Conservation (phyloP, 2,113 vertebrate species). For the Motacilla tschutschensis region DNA sequence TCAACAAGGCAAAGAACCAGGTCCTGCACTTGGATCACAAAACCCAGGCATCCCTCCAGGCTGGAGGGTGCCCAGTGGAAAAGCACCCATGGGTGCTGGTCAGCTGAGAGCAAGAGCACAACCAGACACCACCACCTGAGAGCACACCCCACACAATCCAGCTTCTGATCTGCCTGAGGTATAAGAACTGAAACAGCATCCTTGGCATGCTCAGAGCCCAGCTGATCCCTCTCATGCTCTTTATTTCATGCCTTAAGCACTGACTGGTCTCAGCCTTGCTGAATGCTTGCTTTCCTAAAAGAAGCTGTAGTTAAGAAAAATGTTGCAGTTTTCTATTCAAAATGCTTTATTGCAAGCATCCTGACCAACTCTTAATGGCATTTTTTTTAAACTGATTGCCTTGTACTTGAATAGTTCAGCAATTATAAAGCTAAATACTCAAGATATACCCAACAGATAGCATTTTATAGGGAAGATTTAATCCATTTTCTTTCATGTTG, state of each 20-base stretch:
- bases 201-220: background rate
- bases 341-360: background rate
- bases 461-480: background rate
- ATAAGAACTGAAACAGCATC: fast-evolving
- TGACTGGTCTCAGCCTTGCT: background rate
- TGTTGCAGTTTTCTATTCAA: background rate
- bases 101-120: background rate
- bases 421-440: background rate
- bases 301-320: background rate
- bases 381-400: background rate
- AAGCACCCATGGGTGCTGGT: background rate
- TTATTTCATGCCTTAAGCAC: background rate
- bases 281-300: background rate
- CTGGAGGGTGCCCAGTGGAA: background rate
- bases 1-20: background rate
- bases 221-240: background rate
- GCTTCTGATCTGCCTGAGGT: background rate
- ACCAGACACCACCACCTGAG: background rate
- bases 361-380: background rate
- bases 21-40: background rate
- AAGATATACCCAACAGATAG: background rate
- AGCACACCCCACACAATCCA: background rate
- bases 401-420: background rate
- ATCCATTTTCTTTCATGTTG: background rate
- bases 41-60: background rate